Base-by-base conservation (phyloP, 1,140 invertebrate species). In the Microplitis demolitor region DNA sequence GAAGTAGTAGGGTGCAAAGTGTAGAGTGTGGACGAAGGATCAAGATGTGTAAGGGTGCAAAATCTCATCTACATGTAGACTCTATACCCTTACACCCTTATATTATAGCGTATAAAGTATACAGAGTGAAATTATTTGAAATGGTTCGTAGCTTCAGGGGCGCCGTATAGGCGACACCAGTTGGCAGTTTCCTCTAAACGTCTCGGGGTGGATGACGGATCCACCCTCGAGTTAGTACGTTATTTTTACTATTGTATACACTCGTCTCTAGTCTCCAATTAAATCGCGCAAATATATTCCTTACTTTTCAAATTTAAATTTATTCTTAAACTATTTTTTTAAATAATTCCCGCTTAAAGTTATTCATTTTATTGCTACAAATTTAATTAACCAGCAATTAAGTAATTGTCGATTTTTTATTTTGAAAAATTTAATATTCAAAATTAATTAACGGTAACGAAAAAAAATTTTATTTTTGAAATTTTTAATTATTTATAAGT, bases 161-260 rank as follows among this genome's bases (percentile, higher is more conserved):
- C 80, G 79, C 80, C 78, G 78, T 77, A 76, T 71, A 77, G 80
- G 60, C 78, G 80, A 78, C 69, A 73, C 74, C 58, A 73, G 53
- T 73, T 75, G 74, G 31, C 77, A 83, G 82, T 83, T 73, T 78
- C 78, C 80, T 78, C 78, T 77, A 76, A 79, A 79, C 78, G 77
- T 58, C 71, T 62, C 76, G 73, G 77, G 80, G 76, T 77, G 74
- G 78, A 80, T 70, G 66, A 64, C 61, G 24, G n/a, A 71, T 74
- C 58, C 71, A 66, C 74, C 71, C 61, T 71, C 67, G 63, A 45
- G 39, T 45, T 45, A 45, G 39, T 45, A 6, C 39, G 39, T 64
- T 66, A 24, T 60, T 70, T 73, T 58, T 67, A 53, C 61, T 66
- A 67, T 62, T 33, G 69, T 51, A 66, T 34, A 68, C 60, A 45